Percentiles rank a stretch among this genome's conserved stretches.
Conservation (phyloP, 2,797 vertebrate species). For the Dicrostonyx torquatus region DNA sequence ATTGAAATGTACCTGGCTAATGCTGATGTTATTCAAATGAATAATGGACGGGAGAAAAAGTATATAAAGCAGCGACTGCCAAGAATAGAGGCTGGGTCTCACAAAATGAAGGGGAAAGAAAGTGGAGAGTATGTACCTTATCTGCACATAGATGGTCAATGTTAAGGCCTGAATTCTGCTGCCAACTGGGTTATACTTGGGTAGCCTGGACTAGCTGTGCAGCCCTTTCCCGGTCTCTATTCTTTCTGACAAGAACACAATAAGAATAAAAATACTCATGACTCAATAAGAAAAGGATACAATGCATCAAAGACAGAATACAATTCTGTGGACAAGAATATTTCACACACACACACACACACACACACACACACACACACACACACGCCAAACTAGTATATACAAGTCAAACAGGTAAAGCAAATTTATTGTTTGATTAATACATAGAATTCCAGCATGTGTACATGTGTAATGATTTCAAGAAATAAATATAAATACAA, state of each 20-base stretch:
- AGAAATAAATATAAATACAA: background rate
- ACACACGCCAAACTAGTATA: background rate
- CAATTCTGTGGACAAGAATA: background rate
- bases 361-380: background rate
- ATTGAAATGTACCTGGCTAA: slow-evolving; percentile 12
- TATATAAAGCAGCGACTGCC: background rate
- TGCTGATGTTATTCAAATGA: slow-evolving; percentile 13
- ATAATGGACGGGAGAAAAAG: background rate
- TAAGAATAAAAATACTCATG: too few relatives aligned
- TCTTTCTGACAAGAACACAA: background rate
- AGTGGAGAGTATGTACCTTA: background rate
- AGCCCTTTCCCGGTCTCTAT: background rate
- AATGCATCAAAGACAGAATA: too few relatives aligned
- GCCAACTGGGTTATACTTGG: background rate
- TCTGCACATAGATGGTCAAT: background rate
- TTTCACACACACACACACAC: background rate
- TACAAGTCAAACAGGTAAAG: slow-evolving; percentile 3
- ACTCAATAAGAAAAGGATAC: too few relatives aligned
- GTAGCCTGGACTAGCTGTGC: background rate
- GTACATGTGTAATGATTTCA: background rate
- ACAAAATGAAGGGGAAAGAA: background rate
- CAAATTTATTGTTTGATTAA: slow-evolving; percentile 51
- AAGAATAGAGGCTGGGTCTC: background rate
- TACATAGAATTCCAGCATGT: background rate
- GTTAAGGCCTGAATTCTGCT: background rate